Evolutionary conservation across 2,888 invertebrate species (phyloP).

Genomic region (Ophioninae sp.): DNA sequence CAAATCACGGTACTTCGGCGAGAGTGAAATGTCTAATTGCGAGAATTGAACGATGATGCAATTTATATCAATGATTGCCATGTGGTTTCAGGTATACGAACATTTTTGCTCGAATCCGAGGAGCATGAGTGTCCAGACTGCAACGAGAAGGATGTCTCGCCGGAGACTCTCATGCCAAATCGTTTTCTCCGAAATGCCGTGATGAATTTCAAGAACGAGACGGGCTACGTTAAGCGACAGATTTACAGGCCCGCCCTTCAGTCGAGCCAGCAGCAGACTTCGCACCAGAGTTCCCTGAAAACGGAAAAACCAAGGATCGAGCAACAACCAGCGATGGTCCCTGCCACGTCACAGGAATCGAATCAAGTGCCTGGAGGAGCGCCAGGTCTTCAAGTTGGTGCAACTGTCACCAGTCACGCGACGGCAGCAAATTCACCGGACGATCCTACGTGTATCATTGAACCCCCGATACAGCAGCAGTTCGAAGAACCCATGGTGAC

Average conservation of each 20-base stretch:
- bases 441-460: slow-evolving; percentile 14
- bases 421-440: slow-evolving; percentile 9
- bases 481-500: slow-evolving; percentile 43
- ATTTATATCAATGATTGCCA: slow-evolving; percentile 2
- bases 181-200: slow-evolving; percentile 94
- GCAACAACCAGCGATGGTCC: slow-evolving; percentile 8
- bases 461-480: slow-evolving; percentile 19
- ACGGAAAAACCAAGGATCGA: slow-evolving; percentile 59
- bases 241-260: slow-evolving; percentile 68
- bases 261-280: slow-evolving; percentile 33
- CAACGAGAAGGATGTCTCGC: slow-evolving; percentile 95
- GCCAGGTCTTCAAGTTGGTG: neutral
- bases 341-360: slow-evolving; percentile 29
- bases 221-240: slow-evolving; percentile 89
- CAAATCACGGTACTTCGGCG: neutral
- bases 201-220: slow-evolving; percentile 94
- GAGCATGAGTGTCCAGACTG: slow-evolving; percentile 98
- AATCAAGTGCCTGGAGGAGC: slow-evolving; percentile 1
- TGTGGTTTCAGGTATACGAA: slow-evolving; percentile 88
- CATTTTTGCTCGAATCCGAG: slow-evolving; percentile 93
- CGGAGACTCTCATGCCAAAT: slow-evolving; percentile 95
- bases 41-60: neutral
- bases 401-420: neutral
- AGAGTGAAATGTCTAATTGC: neutral
- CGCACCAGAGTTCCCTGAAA: slow-evolving; percentile 29